Evolutionary conservation across 2,888 invertebrate genomes (phyloP), one percentile per base, ranked within the genome.

Genomic region (Lottia scabra): DNA sequence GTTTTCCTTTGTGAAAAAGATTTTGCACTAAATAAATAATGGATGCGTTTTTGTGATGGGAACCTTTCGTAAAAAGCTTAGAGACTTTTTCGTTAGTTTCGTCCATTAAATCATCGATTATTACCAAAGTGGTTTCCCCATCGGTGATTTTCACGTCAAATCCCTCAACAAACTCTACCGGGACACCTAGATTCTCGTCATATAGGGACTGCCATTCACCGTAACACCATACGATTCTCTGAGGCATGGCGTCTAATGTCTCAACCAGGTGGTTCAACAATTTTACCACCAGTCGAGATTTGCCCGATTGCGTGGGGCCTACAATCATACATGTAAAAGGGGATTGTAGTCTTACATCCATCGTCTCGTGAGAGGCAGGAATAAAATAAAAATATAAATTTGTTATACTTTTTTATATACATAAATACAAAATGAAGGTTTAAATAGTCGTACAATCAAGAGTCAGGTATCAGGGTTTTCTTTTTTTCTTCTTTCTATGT

Each of bases 1-100:
- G 43, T 56, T 70, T 70, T 13, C 62, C 65, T 23, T 70, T 65
- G 13, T 43, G 43, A 56, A 70, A 66, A n/a, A 70, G n/a, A 66
- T 70, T 66, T 43, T 56, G 70, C 4, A 70, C 70, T 1, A 70
- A 46, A 15, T 27, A 48, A 45, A 65, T 64, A 27, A 70, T 38
- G 0, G 26, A 56, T 3, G 65, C 43, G 15, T 66, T 70, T 16
- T 62, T 12, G 66, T 70, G 70, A 23, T 70, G 70, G n/a, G 56
- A 56, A 2, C 65, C 70, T 19, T 65, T 66, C 13, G 70, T 70
- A 64, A 70, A 66, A 16, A 70, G 64, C 19, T 70, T n/a, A 2
- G 70, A 38, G 8, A 70, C 48, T 19, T 46, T 26, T 0, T 64
- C 63, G 2, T 45, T 56, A 16, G 70, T 48, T n/a, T 70, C 65